phyloP scores from a whole-genome alignment of 2,888 invertebrate genomes.

The Aphidoletes aphidimyza region DNA sequence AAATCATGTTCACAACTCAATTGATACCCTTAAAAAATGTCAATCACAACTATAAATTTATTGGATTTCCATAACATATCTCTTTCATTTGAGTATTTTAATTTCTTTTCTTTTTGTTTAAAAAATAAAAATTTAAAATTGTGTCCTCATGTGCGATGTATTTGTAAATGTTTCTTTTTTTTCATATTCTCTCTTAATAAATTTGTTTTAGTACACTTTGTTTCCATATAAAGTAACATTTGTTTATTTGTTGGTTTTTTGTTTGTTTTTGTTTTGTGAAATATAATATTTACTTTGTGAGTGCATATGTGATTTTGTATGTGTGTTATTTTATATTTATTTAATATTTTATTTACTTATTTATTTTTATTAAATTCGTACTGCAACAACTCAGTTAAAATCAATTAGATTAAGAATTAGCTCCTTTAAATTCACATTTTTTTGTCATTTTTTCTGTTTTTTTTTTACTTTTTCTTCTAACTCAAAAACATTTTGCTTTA shows the following conservation, averaged over 20 bases:
- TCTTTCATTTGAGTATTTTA: background rate
- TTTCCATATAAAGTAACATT: conserved; percentile 5
- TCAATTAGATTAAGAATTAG: background rate
- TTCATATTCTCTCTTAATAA: background rate
- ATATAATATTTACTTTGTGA: conserved; percentile 5
- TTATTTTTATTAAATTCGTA: background rate
- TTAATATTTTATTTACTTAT: background rate
- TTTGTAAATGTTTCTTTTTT: background rate
- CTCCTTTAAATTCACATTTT: background rate
- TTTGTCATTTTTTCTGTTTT: background rate
- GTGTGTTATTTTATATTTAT: background rate
- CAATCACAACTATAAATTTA: background rate
- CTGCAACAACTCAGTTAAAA: background rate
- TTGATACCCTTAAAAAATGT: background rate
- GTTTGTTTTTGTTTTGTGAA: background rate
- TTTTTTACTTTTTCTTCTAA: background rate
- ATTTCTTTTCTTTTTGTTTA: background rate
- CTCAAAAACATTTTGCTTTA: background rate
- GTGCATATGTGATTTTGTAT: background rate
- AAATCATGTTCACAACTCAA: background rate
- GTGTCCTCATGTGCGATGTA: too few relatives aligned
- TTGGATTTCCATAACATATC: background rate
- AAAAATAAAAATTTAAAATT: too few relatives aligned
- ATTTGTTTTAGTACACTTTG: background rate
- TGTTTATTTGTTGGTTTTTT: background rate